Evolutionary conservation across 1,140 invertebrate genomes (phyloP), one percentile per base, ranked within the genome.

Genomic region (Hyposmocoma kahamanoa): DNA sequence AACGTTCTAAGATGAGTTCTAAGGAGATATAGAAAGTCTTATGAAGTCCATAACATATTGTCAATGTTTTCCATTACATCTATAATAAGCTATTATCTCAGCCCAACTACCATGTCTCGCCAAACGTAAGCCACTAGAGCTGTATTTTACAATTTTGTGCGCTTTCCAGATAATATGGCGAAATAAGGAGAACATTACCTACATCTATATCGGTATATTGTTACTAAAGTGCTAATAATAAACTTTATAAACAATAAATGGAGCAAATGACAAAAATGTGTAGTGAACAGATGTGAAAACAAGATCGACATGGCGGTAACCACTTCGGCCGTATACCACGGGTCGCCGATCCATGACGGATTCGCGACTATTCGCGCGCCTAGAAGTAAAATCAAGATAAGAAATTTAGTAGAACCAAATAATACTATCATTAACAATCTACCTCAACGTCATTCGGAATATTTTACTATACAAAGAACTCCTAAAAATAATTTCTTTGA

Each of bases 301-400:
- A 6, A 30, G 13, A 6, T 6, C 28, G 13, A 73, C 8, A 86
- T 86, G 83, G 81, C 82, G 15, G 81, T 80, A 34, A 85, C 83
- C 44, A 70, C 86, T 50, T 69, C 84, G 53, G 51, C 69, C 50
- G 68, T 86, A 56, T 82, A 86, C 71, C 71, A 87, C 67, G 88
- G 88, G 44, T 90, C 89, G 47, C 90, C 91, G 32, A 90, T 95
- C 11, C 90, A 94, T 73, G 93, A 95, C 74, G 93, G 93, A 30
- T 95, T 94, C 79, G 93, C 93, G 32, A 95, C 94, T 0, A 93
- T 95, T 49, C 87, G 93, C 47, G 88, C 91, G 9, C 88, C 87
- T 21, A 86, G 88, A 53, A 88, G 83, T 69, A 87, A 84, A 49
- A 83, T 86, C 32, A 86, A 86, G 53, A 81, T 86, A 62, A 85